These are phyloP conservation scores for Cephus cinctus DNA, from an alignment of 1,140 invertebrate species.

Conservation along the genomic window DNA sequence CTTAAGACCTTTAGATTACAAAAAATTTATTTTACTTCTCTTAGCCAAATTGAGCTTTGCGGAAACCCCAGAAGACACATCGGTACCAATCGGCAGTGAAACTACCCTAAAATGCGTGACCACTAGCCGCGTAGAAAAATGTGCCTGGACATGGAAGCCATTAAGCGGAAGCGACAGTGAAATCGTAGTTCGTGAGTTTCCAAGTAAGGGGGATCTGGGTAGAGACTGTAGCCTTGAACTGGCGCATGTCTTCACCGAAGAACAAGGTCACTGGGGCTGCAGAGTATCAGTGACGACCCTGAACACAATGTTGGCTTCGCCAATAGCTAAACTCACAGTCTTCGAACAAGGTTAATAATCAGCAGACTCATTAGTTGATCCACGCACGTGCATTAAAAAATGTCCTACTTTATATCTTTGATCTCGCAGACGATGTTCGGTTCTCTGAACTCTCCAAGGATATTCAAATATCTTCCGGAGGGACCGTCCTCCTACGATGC, in stretches of 20 bases:
- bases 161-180: slow-evolving; percentile 31
- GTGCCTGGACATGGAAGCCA: slow-evolving; percentile 47
- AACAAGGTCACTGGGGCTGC: slow-evolving; percentile 51
- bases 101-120: slow-evolving; percentile 42
- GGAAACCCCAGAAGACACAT: slow-evolving; percentile 40
- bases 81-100: slow-evolving; percentile 36
- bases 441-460: slow-evolving; percentile 52
- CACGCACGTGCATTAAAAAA: too few species aligned
- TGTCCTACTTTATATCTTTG: background rate
- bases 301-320: slow-evolving; percentile 34
- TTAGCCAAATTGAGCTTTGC: slow-evolving; percentile 46
- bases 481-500: slow-evolving; percentile 44
- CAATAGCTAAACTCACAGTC: slow-evolving; percentile 37
- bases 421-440: slow-evolving; percentile 39
- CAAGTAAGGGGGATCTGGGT: slow-evolving; percentile 43
- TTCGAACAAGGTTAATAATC: slow-evolving; percentile 48
- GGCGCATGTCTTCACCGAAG: slow-evolving; percentile 30
- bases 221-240: slow-evolving; percentile 47
- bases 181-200: slow-evolving; percentile 38
- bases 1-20: slow-evolving; percentile 1
- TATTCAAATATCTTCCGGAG: slow-evolving; percentile 49
- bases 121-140: slow-evolving; percentile 46
- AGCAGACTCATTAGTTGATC: too few species aligned
- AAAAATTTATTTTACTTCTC: slow-evolving; percentile 20
- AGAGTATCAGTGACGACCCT: slow-evolving; percentile 36